Conservation (phyloP, 37 sponge, comb jelly and placozoan species). For the Ephydatia muelleri region DNA sequence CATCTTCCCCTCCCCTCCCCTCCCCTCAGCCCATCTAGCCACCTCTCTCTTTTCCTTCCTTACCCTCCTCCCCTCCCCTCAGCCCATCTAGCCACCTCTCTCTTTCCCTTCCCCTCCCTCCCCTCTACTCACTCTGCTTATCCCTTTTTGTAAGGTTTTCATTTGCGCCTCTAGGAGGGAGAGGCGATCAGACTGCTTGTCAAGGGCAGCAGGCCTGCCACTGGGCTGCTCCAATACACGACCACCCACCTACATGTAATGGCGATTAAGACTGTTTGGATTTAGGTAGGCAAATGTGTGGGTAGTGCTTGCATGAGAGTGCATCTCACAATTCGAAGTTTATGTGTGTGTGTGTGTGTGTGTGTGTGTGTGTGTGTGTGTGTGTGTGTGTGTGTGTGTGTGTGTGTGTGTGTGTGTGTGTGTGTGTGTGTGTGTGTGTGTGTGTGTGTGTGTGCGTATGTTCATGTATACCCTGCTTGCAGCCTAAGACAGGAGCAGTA, state of each 20-base stretch:
- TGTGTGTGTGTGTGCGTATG: background rate
- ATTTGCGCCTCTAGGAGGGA: slow-evolving; percentile 14
- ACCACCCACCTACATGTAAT: background rate
- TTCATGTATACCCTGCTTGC: background rate
- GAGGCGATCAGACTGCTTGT: background rate
- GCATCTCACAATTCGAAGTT: no score
- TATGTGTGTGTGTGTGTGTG: background rate
- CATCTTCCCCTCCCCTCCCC: background rate
- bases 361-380: background rate
- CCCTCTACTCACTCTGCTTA: background rate
- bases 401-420: background rate
- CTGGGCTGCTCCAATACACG: background rate
- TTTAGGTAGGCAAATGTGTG: background rate
- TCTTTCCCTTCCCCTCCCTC: background rate
- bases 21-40: background rate
- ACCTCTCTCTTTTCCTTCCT: background rate
- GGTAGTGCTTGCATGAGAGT: background rate
- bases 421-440: background rate
- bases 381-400: background rate
- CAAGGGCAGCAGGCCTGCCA: background rate
- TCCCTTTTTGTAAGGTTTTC: background rate
- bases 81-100: no score
- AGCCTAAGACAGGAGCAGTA: background rate
- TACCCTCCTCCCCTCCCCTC: background rate
- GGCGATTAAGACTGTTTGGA: background rate